Conservation (phyloP, 2,888 invertebrate genomes). For the Acronicta alni region DNA sequence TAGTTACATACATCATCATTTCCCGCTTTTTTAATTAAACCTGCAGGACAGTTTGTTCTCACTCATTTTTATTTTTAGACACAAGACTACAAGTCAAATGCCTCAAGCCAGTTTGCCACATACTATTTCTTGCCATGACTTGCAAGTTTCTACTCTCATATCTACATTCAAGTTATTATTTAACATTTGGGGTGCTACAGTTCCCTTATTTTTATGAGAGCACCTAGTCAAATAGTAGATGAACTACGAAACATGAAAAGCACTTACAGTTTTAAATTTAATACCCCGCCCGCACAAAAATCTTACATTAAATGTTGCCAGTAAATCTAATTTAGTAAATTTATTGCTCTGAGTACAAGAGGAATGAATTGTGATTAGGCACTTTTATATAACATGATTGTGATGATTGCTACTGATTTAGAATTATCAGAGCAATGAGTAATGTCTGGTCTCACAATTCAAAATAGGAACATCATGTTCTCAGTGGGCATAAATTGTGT, state of each 20-base stretch:
- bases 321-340: slow-evolving; percentile 32
- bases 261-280: slow-evolving; percentile 32
- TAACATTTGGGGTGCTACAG: slow-evolving; percentile 10
- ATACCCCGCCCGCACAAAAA: slow-evolving; percentile 39
- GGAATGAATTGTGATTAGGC: slow-evolving; percentile 39
- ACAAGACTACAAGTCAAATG: background rate
- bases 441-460: no score
- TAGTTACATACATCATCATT: slow-evolving; percentile 3
- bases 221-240: slow-evolving; percentile 40
- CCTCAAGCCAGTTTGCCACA: background rate
- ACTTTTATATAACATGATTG: slow-evolving; percentile 15
- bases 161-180: no score
- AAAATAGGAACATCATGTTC: no score
- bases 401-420: slow-evolving; percentile 8
- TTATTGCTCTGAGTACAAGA: slow-evolving; percentile 41
- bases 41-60: background rate
- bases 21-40: background rate
- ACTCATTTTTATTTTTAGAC: background rate
- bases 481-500: no score
- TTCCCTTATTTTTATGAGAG: slow-evolving; percentile 26
- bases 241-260: slow-evolving; percentile 44
- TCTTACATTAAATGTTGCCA: slow-evolving; percentile 38
- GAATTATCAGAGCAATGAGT: no score
- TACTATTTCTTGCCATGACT: background rate
- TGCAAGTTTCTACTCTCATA: slow-evolving; percentile 6